Conservation (phyloP, 2,113 vertebrate genomes). For the Amphilophus citrinellus region DNA sequence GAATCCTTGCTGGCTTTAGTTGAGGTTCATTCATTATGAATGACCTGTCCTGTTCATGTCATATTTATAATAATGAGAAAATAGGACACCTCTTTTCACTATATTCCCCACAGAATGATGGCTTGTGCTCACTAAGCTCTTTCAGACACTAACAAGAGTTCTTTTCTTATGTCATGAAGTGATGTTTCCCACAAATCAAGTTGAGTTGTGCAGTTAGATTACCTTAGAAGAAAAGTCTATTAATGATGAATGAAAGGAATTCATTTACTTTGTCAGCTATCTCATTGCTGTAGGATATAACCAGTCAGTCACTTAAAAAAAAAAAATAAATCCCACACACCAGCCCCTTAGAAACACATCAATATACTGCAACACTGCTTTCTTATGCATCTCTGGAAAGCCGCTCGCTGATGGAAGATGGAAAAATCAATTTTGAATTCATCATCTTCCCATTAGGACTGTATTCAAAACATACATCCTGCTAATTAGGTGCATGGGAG, state of each 20-base stretch:
- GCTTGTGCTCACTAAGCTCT: neutral
- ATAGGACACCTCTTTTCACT: constrained; percentile 47
- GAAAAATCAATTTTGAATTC: constrained; percentile 44
- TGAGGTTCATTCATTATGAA: constrained; percentile 66
- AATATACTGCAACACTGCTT: constrained; percentile 14
- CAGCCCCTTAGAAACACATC: constrained; percentile 18
- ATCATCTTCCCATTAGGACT: constrained; percentile 16
- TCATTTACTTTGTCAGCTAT: neutral
- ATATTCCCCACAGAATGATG: constrained; percentile 22
- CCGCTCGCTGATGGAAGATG: neutral
- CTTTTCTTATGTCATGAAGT: neutral
- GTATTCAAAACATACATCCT: neutral
- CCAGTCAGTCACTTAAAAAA: constrained; percentile 6
- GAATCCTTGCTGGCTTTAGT: constrained; percentile 56
- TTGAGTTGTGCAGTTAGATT: neutral
- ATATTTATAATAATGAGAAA: constrained; percentile 69
- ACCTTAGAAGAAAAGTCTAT: neutral
- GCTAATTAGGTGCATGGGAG: neutral
- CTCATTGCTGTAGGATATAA: neutral
- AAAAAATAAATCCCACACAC: neutral
- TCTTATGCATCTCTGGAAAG: neutral
- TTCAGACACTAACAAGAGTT: neutral
- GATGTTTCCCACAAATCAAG: neutral
- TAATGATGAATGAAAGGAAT: neutral
- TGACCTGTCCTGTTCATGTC: constrained; percentile 47